These are phyloP conservation scores for Drosophila atroscutellata DNA, from an alignment of 2,888 invertebrate genomes.

Conservation along the genomic window DNA sequence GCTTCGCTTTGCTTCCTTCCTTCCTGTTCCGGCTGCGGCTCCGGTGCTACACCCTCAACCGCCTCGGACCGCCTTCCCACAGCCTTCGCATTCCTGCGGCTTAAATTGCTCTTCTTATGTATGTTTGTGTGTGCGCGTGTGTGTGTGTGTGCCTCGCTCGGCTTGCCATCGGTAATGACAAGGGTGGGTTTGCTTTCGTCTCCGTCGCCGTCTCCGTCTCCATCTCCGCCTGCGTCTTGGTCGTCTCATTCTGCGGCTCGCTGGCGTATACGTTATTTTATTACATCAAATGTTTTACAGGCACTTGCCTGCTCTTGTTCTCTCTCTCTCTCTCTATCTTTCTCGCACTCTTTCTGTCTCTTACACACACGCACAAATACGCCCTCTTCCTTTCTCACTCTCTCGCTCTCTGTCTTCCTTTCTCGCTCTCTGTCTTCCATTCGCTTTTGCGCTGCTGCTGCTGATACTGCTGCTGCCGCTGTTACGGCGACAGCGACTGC, in stretches of 20 bases:
- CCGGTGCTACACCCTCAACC: constrained; percentile 3
- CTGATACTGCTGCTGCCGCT: constrained; percentile 22
- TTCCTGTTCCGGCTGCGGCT: constrained; percentile 49
- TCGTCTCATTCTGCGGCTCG: constrained; percentile 52
- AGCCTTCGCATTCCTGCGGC: constrained; percentile 75
- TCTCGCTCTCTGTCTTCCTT: constrained; percentile 4
- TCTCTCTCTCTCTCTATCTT: constrained; percentile 11
- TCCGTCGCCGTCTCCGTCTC: constrained; percentile 20
- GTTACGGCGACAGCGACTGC: constrained; percentile 37
- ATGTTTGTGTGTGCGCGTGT: constrained; percentile 9
- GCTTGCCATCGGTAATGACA: constrained; percentile 55
- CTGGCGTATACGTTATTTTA: constrained; percentile 80
- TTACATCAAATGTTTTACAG: constrained; percentile 79
- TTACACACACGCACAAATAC: background rate
- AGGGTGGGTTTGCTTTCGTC: constrained; percentile 53
- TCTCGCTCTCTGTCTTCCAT: constrained; percentile 10
- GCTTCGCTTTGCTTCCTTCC: constrained; percentile 53
- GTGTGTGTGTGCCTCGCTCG: constrained; percentile 46
- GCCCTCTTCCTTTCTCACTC: background rate
- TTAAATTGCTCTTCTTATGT: constrained; percentile 77
- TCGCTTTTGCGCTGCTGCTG: constrained; percentile 27
- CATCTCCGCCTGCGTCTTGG: constrained; percentile 36
- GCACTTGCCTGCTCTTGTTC: constrained; percentile 53
- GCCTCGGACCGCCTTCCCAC: constrained; percentile 27
- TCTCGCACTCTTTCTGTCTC: background rate